Evolutionary conservation across 2,888 invertebrate species (phyloP).

Genomic region (Polyploca ridens): DNA sequence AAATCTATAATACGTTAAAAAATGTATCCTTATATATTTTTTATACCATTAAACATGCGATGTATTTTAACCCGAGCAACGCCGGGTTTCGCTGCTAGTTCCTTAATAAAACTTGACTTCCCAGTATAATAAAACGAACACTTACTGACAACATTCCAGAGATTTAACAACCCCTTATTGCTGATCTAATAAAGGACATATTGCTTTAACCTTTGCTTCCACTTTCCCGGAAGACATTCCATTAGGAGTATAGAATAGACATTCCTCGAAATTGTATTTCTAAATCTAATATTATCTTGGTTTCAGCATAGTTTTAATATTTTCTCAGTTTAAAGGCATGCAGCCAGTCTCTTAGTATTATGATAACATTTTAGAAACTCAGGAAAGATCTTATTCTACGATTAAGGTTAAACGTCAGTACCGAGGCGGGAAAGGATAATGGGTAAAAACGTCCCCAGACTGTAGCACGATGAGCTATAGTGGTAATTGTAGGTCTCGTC

Average conservation of each 20-base stretch:
- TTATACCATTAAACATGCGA: too few species aligned
- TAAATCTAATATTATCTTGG: slow-evolving; percentile 28
- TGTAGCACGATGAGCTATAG: too few species aligned
- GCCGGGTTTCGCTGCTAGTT: too few species aligned
- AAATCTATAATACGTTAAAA: too few species aligned
- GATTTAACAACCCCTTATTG: slow-evolving; percentile 3
- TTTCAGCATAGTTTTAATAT: slow-evolving; percentile 22
- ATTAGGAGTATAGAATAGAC: slow-evolving; percentile 57
- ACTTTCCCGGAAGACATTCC: slow-evolving; percentile 65
- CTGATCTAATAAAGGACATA: slow-evolving; percentile 28
- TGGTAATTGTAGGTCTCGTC: too few species aligned
- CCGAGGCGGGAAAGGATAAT: too few species aligned
- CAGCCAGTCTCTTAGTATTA: not conserved
- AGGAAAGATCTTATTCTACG: not conserved
- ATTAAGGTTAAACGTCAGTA: too few species aligned
- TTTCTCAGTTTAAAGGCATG: slow-evolving; percentile 21
- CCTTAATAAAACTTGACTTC: slow-evolving; percentile 54
- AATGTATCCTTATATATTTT: too few species aligned
- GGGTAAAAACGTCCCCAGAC: too few species aligned
- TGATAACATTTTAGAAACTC: not conserved
- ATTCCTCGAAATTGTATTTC: slow-evolving; percentile 57
- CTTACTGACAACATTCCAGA: slow-evolving; percentile 16
- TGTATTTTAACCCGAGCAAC: too few species aligned
- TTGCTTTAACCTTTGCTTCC: slow-evolving; percentile 31
- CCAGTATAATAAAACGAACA: slow-evolving; percentile 45